Base-by-base conservation (phyloP, 2,797 vertebrate species). In the Molossus alvarezi region DNA sequence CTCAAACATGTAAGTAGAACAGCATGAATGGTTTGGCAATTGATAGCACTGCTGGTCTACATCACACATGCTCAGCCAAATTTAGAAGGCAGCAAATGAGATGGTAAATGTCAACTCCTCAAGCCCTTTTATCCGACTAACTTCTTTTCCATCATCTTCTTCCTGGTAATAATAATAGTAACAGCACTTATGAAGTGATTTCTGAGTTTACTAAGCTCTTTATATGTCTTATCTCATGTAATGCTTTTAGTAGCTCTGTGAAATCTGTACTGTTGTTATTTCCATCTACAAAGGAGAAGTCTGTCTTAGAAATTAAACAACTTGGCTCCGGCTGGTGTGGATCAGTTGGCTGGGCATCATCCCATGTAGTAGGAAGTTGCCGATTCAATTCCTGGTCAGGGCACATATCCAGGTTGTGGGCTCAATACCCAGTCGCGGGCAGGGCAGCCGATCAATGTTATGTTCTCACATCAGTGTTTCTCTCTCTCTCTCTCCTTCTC, bases 161-260 rank as follows among this genome's bases (percentile, higher is more conserved):
- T 98, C 95, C 45, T 23, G 71, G 23, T 75, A 12, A 53, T 71
- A 60, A 71, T 80, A 57, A 29, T 55, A 62, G 9, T 37, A 53
- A 17, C 18, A 91, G 7, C 51, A 23, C 73, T 69, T 84, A 86
- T 11, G 53, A 85, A 72, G 23, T 55, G 67, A 60, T 76, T 73
- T 29, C 12, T 53, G 51, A 45, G 51, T 27, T 82, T 72, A 7
- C 27, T 20, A 58, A 58, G 21, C 3, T 20, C 33, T 57, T 71
- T 69, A 20, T 11, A 17, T 62, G 72, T 12, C 85, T 77, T 88
- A 60, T 79, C 55, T 93, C 14, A 75, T 65, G 92, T 65, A 65
- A 82, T 51, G 3, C 58, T 88, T 88, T 58, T 75, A 71, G 75
- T 10, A 85, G 60, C 81, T 81, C 37, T 75, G 0, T 71, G 8